Evolutionary conservation across 1,140 invertebrate genomes (phyloP).

Genomic region (Trichonephila inaurata): DNA sequence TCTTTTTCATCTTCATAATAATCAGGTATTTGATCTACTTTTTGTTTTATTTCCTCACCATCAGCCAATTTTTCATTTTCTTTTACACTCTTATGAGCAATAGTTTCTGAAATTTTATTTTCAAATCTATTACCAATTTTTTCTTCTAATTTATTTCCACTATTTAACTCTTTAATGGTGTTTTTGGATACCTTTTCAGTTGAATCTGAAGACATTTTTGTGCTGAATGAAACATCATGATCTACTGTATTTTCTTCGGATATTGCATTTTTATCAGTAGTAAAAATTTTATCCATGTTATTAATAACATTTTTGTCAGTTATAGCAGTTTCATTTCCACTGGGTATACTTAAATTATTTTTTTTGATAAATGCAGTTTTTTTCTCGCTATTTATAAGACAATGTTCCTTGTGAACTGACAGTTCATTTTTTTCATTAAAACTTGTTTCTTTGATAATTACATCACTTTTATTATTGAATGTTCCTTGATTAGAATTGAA

Average conservation of each 20-base stretch:
- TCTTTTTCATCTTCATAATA: conserved; percentile 68
- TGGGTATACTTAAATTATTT: neutral
- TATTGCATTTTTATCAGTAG: too few species aligned
- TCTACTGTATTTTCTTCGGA: too few species aligned
- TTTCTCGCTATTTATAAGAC: neutral
- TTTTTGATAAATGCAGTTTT: neutral
- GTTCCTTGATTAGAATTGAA: neutral
- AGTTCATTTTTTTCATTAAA: neutral
- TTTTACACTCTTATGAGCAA: neutral
- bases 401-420: neutral
- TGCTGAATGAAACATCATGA: too few species aligned
- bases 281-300: neutral
- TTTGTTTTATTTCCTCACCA: neutral
- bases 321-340: neutral
- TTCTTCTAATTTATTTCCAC: neutral
- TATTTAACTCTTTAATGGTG: neutral
- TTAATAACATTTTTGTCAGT: neutral
- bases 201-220: too few species aligned
- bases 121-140: neutral
- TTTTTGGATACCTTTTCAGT: neutral
- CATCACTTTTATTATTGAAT: neutral
- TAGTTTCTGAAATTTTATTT: neutral
- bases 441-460: neutral
- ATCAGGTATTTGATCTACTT: neutral
- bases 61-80: too few species aligned